These are phyloP conservation scores for Paracanthobrama guichenoti DNA, from an alignment of 2,113 vertebrate species.

Conservation along the genomic window DNA sequence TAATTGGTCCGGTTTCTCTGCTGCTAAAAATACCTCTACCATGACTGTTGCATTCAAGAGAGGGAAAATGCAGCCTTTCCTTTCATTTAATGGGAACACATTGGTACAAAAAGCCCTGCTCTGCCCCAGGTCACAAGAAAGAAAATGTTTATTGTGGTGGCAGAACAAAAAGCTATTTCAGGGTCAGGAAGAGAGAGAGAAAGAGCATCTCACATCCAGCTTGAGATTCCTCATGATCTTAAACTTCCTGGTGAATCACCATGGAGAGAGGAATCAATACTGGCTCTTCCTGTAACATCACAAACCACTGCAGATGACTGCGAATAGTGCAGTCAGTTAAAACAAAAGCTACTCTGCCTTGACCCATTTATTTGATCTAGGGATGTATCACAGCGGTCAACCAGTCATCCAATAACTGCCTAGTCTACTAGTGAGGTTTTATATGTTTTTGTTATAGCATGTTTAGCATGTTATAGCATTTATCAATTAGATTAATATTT, in stretches of 20 bases:
- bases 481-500: background rate
- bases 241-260: constrained; percentile 51
- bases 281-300: background rate
- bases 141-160: constrained; percentile 53
- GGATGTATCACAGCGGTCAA: background rate
- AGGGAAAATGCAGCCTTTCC: constrained; percentile 39
- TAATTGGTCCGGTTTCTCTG: constrained; percentile 43
- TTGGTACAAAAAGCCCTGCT: constrained; percentile 32
- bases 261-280: constrained; percentile 25
- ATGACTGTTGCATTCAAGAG: constrained; percentile 49
- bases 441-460: too few species aligned
- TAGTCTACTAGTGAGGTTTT: background rate
- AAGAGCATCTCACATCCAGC: constrained; percentile 8
- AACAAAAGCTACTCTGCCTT: background rate
- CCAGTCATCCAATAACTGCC: background rate
- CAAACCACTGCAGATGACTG: constrained; percentile 12
- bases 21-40: constrained; percentile 53
- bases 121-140: constrained; percentile 48
- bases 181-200: constrained; percentile 37
- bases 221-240: constrained; percentile 41
- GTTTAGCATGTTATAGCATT: background rate
- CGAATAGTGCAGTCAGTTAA: background rate
- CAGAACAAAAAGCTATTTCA: constrained; percentile 55
- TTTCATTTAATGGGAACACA: constrained; percentile 34
- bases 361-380: background rate